Percentiles rank a stretch among this genome's conserved stretches.
These are phyloP conservation scores for Dicaeum eximium DNA, from an alignment of 2,113 vertebrate genomes.

Conservation along the genomic window DNA sequence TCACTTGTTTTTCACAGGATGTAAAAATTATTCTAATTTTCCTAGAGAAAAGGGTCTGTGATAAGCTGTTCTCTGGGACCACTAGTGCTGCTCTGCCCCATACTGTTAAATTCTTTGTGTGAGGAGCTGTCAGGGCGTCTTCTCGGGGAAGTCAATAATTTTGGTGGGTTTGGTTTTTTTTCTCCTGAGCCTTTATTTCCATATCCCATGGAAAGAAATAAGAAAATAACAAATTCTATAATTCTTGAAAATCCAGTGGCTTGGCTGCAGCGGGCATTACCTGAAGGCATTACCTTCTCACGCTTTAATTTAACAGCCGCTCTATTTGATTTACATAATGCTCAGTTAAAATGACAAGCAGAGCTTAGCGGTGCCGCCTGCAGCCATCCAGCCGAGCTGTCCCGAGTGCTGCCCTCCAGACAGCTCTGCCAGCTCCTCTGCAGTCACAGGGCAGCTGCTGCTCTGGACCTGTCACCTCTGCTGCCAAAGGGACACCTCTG, in stretches of 20 bases:
- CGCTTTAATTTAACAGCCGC: not conserved
- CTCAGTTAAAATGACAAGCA: not conserved
- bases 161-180: not conserved
- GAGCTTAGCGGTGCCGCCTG: not conserved
- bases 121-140: not conserved
- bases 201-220: not conserved
- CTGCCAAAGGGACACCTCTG: not conserved
- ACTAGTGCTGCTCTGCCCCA: not conserved
- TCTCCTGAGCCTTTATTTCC: not conserved
- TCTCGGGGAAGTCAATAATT: not conserved
- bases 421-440: not conserved
- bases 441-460: not conserved
- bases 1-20: not conserved
- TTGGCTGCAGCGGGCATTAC: not conserved
- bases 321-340: not conserved
- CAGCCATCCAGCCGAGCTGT: not conserved
- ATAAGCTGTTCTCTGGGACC: not conserved
- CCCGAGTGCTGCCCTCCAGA: not conserved
- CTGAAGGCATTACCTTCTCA: not conserved
- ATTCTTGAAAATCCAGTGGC: not conserved
- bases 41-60: not conserved
- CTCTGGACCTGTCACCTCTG: not conserved
- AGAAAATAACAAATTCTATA: not conserved
- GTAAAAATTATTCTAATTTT: not conserved
- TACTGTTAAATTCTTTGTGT: not conserved